These are phyloP conservation scores for Neotragus pygmaeus DNA, from an alignment of 2,113 vertebrate genomes.

Conservation along the genomic window DNA sequence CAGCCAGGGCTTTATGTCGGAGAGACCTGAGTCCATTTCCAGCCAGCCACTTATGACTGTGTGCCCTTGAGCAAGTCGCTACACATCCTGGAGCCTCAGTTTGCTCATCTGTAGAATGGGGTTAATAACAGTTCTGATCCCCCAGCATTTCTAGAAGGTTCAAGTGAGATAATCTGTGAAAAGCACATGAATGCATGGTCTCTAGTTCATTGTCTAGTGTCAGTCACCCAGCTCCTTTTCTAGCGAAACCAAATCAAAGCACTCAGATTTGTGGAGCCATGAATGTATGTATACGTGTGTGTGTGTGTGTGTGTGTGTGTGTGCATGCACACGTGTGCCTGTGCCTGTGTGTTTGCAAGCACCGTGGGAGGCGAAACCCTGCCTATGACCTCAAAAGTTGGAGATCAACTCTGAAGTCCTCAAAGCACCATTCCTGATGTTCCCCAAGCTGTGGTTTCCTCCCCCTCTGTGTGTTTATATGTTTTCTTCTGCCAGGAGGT, in stretches of 20 bases:
- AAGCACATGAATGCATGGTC: neutral
- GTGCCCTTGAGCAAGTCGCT: neutral
- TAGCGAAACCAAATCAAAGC: neutral
- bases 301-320: too few species aligned
- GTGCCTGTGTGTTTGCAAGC: neutral
- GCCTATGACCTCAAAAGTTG: neutral
- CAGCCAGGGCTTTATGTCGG: neutral
- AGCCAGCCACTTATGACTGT: neutral
- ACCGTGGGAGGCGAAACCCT: neutral
- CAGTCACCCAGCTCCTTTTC: neutral
- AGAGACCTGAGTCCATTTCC: neutral
- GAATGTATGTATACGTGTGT: too few species aligned
- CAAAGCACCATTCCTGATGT: neutral
- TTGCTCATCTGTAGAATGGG: neutral
- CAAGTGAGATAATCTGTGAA: neutral
- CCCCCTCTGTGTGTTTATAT: neutral
- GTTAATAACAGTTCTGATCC: neutral
- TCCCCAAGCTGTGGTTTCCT: neutral
- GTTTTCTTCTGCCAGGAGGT: neutral
- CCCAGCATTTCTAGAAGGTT: neutral
- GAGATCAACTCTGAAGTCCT: neutral
- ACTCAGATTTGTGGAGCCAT: neutral
- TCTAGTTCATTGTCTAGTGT: neutral
- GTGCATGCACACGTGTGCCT: accelerated
- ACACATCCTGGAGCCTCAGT: neutral